Conservation (phyloP, 2,797 vertebrate genomes). For the Halcyon chelicuti region DNA sequence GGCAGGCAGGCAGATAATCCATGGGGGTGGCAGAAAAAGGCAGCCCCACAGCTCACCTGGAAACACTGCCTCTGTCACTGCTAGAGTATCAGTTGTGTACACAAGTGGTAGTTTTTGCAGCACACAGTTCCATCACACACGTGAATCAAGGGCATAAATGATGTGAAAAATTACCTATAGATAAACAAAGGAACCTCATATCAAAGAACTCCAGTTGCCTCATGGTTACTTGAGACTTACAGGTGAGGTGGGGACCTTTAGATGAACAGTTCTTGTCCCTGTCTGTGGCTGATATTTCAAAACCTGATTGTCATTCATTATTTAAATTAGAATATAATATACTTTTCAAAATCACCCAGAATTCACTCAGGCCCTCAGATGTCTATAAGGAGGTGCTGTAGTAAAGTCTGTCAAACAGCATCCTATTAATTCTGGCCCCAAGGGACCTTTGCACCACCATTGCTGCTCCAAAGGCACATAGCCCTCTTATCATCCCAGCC, state of each 20-base stretch:
- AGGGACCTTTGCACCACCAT: neutral
- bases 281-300: neutral
- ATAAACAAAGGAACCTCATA: neutral
- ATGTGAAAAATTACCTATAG: neutral
- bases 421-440: neutral
- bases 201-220: neutral
- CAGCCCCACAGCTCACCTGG: neutral
- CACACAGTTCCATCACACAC: neutral
- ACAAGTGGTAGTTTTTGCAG: neutral
- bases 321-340: neutral
- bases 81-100: neutral
- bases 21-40: neutral
- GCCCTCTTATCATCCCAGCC: neutral
- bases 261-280: neutral
- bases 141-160: neutral
- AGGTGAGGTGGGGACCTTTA: neutral
- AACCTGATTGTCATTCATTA: neutral
- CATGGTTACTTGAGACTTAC: neutral
- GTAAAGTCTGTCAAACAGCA: neutral
- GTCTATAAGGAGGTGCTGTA: neutral
- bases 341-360: neutral
- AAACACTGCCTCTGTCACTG: accelerated
- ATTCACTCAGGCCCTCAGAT: neutral
- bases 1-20: neutral
- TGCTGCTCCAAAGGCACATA: accelerated